Evolutionary conservation across 1,140 invertebrate genomes (phyloP).

Genomic region (Danaus melanippus): DNA sequence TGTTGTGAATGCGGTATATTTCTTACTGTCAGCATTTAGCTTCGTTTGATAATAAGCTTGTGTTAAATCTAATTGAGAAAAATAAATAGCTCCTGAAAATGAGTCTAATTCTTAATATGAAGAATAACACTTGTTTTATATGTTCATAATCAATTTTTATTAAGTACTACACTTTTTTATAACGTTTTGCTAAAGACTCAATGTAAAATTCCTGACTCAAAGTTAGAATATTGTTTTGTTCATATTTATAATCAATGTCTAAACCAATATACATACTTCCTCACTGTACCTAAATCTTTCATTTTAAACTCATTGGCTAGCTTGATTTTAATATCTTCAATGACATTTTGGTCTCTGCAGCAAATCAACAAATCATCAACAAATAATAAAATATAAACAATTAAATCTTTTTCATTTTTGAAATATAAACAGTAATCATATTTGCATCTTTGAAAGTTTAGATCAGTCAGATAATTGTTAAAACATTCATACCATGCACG

Average conservation of each 20-base stretch:
- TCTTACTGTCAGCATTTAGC: no score
- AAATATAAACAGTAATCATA: constrained; percentile 34
- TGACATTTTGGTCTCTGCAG: constrained; percentile 26
- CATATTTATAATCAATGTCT: constrained; percentile 15
- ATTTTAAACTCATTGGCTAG: constrained; percentile 38
- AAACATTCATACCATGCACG: constrained; percentile 27
- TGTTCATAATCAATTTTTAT: no score
- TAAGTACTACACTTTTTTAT: no score
- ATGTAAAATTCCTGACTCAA: constrained; percentile 14
- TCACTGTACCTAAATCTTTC: constrained; percentile 42
- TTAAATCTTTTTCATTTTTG: constrained; percentile 27
- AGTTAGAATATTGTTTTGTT: constrained; percentile 11
- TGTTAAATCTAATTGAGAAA: no score
- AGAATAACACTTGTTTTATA: no score
- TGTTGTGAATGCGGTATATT: no score
- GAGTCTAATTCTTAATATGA: no score
- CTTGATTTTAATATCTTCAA: constrained; percentile 27
- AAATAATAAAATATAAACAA: no score
- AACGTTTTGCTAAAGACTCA: constrained; percentile 16
- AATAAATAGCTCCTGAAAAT: no score
- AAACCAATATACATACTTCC: constrained; percentile 29
- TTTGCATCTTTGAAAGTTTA: constrained; percentile 24
- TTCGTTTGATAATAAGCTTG: no score
- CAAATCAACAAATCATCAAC: constrained; percentile 28
- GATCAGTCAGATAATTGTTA: constrained; percentile 17